phyloP scores from a whole-genome alignment of 2,113 vertebrate species.

The Brachyistius frenatus region DNA sequence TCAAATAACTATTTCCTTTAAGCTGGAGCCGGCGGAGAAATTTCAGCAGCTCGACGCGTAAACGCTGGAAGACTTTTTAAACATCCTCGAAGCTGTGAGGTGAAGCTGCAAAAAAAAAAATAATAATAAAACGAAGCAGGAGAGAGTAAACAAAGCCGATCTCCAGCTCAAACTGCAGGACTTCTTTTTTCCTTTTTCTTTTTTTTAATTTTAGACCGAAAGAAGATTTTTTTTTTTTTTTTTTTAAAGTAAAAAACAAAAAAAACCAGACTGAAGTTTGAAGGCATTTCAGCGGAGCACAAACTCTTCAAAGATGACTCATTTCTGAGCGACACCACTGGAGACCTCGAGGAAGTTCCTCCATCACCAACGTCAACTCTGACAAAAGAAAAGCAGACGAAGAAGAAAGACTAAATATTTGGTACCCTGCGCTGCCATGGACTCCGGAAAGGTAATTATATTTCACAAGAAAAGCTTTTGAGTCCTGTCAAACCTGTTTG shows the following conservation, averaged over 20 bases:
- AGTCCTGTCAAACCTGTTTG: constrained; percentile 9
- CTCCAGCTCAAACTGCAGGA: not conserved
- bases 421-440: constrained; percentile 47
- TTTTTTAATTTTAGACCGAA: not conserved
- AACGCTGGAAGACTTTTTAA: not conserved
- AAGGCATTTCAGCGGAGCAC: not conserved
- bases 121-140: not conserved
- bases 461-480: no score
- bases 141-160: not conserved
- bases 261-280: not conserved
- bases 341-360: constrained; percentile 21
- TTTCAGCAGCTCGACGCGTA: not conserved
- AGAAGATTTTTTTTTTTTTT: not conserved
- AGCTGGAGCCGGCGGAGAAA: not conserved
- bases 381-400: constrained; percentile 15
- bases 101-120: not conserved
- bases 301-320: not conserved
- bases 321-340: constrained; percentile 28
- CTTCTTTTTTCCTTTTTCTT: not conserved
- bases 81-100: not conserved
- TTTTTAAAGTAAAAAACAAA: not conserved
- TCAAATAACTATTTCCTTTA: not conserved
- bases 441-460: constrained; percentile 69
- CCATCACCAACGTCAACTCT: not conserved
- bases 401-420: not conserved